These are phyloP conservation scores for Trialeurodes vaporariorum DNA, from an alignment of 1,140 invertebrate species.

Conservation along the genomic window DNA sequence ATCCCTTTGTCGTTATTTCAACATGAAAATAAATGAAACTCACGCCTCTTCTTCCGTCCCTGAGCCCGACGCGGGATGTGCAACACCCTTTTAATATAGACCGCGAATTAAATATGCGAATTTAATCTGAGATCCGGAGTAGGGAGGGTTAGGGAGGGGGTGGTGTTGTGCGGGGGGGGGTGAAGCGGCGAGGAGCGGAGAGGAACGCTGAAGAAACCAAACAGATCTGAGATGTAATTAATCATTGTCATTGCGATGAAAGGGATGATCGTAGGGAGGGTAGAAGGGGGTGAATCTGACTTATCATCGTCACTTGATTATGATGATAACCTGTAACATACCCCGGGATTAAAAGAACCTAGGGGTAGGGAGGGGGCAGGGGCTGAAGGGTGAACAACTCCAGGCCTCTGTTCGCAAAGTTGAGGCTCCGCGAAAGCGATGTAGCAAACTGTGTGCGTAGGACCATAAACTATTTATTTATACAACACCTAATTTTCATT, in stretches of 20 bases:
- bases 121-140: background rate
- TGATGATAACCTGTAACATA: background rate
- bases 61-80: background rate
- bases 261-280: background rate
- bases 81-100: background rate
- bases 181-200: no score
- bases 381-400: no score
- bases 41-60: no score
- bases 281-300: background rate
- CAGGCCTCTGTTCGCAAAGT: no score
- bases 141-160: no score
- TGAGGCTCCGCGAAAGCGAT: no score
- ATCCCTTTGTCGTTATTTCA: no score
- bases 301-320: constrained; percentile 1
- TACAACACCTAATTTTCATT: no score
- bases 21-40: background rate
- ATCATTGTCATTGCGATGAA: background rate
- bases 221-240: background rate
- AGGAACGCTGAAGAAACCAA: background rate
- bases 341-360: background rate
- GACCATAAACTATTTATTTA: no score
- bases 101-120: background rate
- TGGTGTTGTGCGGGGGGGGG: no score
- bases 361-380: no score
- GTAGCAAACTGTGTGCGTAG: no score